Evolutionary conservation across 2,797 vertebrate genomes (phyloP).

Genomic region (Orientallactaga sibirica): DNA sequence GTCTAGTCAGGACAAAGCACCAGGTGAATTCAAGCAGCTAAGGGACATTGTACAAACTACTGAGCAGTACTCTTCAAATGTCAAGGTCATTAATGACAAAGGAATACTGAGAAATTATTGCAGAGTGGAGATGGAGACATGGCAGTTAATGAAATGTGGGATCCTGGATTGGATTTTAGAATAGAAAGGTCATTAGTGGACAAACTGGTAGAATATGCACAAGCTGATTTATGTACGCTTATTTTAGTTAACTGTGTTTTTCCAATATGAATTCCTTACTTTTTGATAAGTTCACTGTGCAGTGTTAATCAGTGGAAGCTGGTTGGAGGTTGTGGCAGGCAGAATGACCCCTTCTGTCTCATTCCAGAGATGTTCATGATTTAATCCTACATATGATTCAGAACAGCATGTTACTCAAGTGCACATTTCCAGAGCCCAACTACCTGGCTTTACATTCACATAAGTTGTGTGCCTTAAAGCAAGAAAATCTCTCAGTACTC

Average conservation of each 20-base stretch:
- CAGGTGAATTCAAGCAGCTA: neutral
- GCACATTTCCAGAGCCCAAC: neutral
- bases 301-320: neutral
- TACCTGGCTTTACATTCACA: neutral
- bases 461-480: neutral
- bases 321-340: neutral
- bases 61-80: neutral
- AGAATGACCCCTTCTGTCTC: neutral
- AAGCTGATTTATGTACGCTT: neutral
- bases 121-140: neutral
- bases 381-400: neutral
- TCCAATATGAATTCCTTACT: neutral
- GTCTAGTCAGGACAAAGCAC: neutral
- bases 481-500: neutral
- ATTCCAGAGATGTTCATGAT: neutral
- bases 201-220: neutral
- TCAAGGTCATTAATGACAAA: neutral
- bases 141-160: neutral
- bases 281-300: neutral
- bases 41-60: neutral
- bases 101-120: neutral
- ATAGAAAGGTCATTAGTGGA: neutral
- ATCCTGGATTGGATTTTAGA: neutral
- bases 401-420: neutral
- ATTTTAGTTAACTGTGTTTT: neutral